A percentile compares a stretch with the other conserved stretches of the same genome.
phyloP scores from a whole-genome alignment of 2,113 vertebrate genomes.

The Phalacrocorax aristotelis region DNA sequence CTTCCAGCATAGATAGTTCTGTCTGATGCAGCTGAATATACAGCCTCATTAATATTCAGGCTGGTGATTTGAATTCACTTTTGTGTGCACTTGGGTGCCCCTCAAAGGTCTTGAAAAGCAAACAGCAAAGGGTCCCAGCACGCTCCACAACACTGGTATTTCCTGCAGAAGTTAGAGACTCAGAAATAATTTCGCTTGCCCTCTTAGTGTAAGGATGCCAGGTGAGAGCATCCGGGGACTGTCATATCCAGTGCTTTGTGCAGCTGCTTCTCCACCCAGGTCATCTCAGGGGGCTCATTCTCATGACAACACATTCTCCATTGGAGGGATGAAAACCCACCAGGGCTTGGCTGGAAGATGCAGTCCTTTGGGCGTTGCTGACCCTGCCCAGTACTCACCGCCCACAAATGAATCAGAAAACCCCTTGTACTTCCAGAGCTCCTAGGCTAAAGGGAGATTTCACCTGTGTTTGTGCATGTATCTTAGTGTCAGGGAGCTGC shows the following conservation, averaged over 20 bases:
- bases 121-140: background rate
- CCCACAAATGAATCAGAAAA: background rate
- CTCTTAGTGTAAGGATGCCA: background rate
- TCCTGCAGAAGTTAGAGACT: background rate
- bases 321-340: background rate
- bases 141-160: background rate
- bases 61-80: background rate
- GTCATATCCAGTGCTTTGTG: background rate
- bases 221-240: background rate
- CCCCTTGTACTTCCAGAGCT: background rate
- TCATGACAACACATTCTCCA: background rate
- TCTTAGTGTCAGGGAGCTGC: background rate
- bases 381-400: background rate
- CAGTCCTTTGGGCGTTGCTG: background rate
- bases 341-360: background rate
- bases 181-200: background rate
- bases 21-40: background rate
- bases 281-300: accelerated
- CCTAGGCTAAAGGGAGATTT: background rate
- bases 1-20: background rate
- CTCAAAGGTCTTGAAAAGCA: accelerated
- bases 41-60: background rate
- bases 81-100: background rate
- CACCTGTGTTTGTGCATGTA: background rate
- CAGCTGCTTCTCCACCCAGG: background rate